Evolutionary conservation across 2,113 vertebrate genomes (phyloP).

Genomic region (Hiodon tergisus): DNA sequence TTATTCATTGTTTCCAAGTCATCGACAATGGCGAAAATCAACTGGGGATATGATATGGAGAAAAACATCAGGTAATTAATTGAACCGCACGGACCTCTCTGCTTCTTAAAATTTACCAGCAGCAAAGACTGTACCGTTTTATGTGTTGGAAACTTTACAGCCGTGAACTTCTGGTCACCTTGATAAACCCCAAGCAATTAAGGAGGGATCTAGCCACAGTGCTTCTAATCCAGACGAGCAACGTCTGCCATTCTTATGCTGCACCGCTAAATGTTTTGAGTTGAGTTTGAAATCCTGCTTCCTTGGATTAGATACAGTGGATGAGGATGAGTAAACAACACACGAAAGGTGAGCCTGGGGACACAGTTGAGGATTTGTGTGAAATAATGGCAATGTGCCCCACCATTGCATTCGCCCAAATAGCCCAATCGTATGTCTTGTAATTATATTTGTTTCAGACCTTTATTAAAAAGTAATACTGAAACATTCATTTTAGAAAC

Average conservation of each 20-base stretch:
- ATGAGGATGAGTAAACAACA: conserved; percentile 54
- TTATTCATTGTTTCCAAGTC: conserved; percentile 40
- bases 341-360: conserved; percentile 62
- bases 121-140: conserved; percentile 41
- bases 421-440: conserved; percentile 18
- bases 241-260: neutral
- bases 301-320: conserved; percentile 62
- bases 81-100: conserved; percentile 41
- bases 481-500: too few species aligned
- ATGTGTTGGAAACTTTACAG: conserved; percentile 57
- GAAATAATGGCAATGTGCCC: conserved; percentile 17
- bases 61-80: conserved; percentile 57
- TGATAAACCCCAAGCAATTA: conserved; percentile 63
- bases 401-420: conserved; percentile 7
- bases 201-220: conserved; percentile 49
- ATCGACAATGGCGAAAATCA: conserved; percentile 31
- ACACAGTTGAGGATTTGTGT: conserved; percentile 47
- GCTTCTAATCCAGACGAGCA: conserved; percentile 54
- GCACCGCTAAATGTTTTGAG: conserved; percentile 49
- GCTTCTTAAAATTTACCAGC: conserved; percentile 45
- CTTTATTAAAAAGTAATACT: too few species aligned
- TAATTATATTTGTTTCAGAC: too few species aligned
- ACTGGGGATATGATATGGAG: conserved; percentile 40
- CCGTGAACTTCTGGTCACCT: conserved; percentile 59
- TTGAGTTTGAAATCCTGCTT: conserved; percentile 63